Conservation (phyloP, 1,140 invertebrate species). For the Neodiprion fabricii region DNA sequence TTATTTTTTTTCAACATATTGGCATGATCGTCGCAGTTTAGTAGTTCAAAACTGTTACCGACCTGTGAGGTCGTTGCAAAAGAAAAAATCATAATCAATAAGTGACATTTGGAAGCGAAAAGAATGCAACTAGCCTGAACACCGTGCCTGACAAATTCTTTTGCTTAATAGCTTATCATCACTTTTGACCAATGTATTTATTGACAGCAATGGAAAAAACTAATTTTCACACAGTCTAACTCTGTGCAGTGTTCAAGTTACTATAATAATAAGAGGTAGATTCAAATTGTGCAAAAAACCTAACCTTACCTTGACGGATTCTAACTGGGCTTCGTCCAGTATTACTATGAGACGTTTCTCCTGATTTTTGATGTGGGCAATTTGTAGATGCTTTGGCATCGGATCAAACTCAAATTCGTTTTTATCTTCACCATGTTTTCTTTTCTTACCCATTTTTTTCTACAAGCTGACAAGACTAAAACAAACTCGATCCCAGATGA, state of each 20-base stretch:
- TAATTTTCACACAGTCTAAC: conserved; percentile 6
- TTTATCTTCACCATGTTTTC: conserved; percentile 61
- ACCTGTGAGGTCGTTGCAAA: conserved; percentile 65
- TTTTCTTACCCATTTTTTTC: conserved; percentile 70
- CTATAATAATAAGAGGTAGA: not conserved
- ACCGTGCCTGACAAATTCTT: conserved; percentile 11
- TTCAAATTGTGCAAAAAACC: conserved; percentile 19
- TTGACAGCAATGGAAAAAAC: conserved; percentile 19
- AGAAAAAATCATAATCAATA: conserved; percentile 30
- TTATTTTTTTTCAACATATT: conserved; percentile 85
- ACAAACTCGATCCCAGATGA: no score
- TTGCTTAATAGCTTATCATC: conserved; percentile 17
- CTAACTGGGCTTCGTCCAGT: conserved; percentile 92
- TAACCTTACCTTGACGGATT: conserved; percentile 88
- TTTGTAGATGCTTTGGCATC: conserved; percentile 71
- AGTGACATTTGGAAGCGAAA: conserved; percentile 13
- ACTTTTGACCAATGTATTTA: conserved; percentile 15
- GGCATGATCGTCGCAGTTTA: conserved; percentile 94
- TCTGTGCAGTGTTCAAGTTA: not conserved
- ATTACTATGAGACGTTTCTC: conserved; percentile 94
- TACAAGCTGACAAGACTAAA: not conserved
- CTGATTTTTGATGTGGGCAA: conserved; percentile 75
- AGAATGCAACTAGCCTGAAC: conserved; percentile 18
- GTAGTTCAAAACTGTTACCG: conserved; percentile 85
- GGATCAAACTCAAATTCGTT: conserved; percentile 74